phyloP scores from a whole-genome alignment of 2,797 vertebrate genomes.

The Thamnophis elegans region DNA sequence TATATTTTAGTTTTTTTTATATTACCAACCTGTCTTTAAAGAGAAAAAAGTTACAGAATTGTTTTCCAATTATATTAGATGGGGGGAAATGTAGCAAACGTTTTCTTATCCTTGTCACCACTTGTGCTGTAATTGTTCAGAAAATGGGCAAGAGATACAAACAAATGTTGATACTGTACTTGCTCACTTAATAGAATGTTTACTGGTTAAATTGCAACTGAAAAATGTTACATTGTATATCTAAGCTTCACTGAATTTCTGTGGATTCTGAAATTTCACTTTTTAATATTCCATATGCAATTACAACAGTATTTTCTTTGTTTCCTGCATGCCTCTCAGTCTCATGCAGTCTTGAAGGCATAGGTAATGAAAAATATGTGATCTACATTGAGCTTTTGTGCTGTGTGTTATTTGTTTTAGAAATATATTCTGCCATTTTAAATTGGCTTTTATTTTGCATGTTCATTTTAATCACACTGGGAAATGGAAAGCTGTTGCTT shows the following conservation, averaged over 20 bases:
- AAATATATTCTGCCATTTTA: slow-evolving; percentile 66
- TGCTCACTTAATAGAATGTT: slow-evolving; percentile 11
- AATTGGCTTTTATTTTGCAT: slow-evolving; percentile 73
- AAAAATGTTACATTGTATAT: slow-evolving; percentile 9
- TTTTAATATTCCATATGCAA: slow-evolving; percentile 61
- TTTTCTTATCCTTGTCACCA: slow-evolving; percentile 4
- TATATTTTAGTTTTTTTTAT: not conserved
- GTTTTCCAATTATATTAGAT: not conserved
- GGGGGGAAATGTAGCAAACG: not conserved
- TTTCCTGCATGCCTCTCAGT: slow-evolving; percentile 68
- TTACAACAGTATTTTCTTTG: slow-evolving; percentile 59
- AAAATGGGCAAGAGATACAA: slow-evolving; percentile 7
- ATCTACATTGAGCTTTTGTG: slow-evolving; percentile 67
- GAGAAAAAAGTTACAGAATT: not conserved
- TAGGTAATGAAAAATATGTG: slow-evolving; percentile 52
- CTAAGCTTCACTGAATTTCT: slow-evolving; percentile 66
- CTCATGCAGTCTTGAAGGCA: slow-evolving; percentile 65
- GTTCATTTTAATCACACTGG: slow-evolving; percentile 75
- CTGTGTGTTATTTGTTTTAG: slow-evolving; percentile 67
- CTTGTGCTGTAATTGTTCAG: slow-evolving; percentile 3
- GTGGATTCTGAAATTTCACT: slow-evolving; percentile 62
- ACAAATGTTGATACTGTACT: not conserved
- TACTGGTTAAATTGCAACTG: not conserved
- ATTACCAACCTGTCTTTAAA: not conserved
- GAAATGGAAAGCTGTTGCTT: slow-evolving; percentile 75